Evolutionary conservation across 2,113 vertebrate species (phyloP).

Genomic region (Epinephelus fuscoguttatus): DNA sequence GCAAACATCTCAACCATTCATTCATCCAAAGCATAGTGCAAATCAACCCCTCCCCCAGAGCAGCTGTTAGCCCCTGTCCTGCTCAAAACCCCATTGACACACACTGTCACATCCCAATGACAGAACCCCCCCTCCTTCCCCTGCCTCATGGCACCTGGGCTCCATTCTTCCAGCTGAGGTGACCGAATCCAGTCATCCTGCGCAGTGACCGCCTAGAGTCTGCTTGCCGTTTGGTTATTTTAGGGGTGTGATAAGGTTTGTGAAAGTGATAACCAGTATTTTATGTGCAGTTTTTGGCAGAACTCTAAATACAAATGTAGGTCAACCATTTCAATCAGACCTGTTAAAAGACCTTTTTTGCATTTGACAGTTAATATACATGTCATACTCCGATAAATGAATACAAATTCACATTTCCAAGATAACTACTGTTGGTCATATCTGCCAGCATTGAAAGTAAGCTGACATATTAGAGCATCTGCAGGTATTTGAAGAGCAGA

Average conservation of each 20-base stretch:
- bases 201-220: neutral
- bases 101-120: slow-evolving; percentile 51
- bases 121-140: slow-evolving; percentile 2
- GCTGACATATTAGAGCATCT: neutral
- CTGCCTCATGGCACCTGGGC: slow-evolving; percentile 37
- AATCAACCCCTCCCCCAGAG: slow-evolving; percentile 66
- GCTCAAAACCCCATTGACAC: slow-evolving; percentile 32
- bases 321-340: neutral
- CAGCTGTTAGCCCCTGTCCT: slow-evolving; percentile 61
- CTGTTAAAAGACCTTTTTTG: neutral
- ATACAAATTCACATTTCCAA: neutral
- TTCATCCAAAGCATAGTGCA: slow-evolving; percentile 37
- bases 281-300: neutral
- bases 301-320: slow-evolving; percentile 5
- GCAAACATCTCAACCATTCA: slow-evolving; percentile 28
- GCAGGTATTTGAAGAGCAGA: neutral
- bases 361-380: neutral
- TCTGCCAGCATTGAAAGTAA: neutral
- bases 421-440: neutral
- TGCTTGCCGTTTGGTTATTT: neutral
- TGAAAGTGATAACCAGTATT: neutral
- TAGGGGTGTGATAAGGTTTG: neutral
- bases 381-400: neutral
- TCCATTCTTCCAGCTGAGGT: slow-evolving; percentile 45
- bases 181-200: slow-evolving; percentile 7